Evolutionary conservation across 2,888 invertebrate genomes (phyloP), one percentile per base, ranked within the genome.

Genomic region (Polymixis flavicincta): DNA sequence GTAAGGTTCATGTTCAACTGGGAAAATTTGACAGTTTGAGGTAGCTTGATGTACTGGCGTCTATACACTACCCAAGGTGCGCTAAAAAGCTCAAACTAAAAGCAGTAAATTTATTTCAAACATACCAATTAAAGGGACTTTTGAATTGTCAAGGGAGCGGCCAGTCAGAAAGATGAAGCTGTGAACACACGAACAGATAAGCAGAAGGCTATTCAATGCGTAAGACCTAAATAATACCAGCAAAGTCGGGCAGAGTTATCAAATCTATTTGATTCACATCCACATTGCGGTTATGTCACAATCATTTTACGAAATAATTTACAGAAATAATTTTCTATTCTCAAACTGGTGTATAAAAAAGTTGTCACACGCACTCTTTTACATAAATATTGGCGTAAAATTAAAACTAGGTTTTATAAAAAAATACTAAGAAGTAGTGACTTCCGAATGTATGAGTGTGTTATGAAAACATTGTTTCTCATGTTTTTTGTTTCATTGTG

Each of bases 311-410:
- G 13, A 75, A 17, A 66, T n/a, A 75, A 75, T 52, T 76, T 75
- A 57, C 76, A 63, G 5, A 73, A 68, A 76, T 68, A 76, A 28
- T 19, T 7, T 54, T 76, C 52, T 60, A 61, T 76, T 76, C 19
- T 32, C 6, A 65, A 42, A 52, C 42, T 65, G 8, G 17, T 11
- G 14, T 57, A 55, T n/a, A 60, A 65, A 74, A 75, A 67, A 61
- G 8, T 22, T 48, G 52, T 69, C 68, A 37, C 70, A 48, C 52
- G 66, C 50, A 57, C 75, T 68, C 45, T 74, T 57, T 55, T 11
- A 17, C n/a, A 63, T 50, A 80, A 75, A 75, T 79, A 75, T 70
- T 75, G 17, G 60, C 63, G 75, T 80, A 66, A 68, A 72, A 74
- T 63, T 54, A 37, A 75, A 55, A 70, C 22, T 64, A 54, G 57